Evolutionary conservation across 2,797 vertebrate genomes (phyloP).

Genomic region (Periophthalmus magnuspinnatus): DNA sequence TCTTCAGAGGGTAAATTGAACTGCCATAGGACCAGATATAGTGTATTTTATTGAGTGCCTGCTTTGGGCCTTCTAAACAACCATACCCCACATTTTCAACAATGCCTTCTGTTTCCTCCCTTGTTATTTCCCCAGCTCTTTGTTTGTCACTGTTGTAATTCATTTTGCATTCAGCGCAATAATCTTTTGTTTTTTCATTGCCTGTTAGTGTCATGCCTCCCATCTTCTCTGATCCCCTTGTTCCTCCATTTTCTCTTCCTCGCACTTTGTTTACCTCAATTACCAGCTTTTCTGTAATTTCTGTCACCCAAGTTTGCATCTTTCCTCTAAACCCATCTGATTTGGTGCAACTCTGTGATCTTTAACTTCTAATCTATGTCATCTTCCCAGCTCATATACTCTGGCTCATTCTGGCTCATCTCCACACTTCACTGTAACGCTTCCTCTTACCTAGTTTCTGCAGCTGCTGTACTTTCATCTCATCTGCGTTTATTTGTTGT

Average conservation of each 20-base stretch:
- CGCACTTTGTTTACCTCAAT: constrained; percentile 43
- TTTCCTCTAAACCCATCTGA: background rate
- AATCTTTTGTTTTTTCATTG: constrained; percentile 19
- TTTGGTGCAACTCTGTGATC: constrained; percentile 8
- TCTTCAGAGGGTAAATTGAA: background rate
- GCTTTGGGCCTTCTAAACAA: background rate
- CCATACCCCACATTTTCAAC: background rate
- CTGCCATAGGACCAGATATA: background rate
- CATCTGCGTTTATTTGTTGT: constrained; percentile 2
- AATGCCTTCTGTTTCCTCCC: background rate
- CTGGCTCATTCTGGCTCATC: background rate
- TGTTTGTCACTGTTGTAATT: constrained; percentile 23
- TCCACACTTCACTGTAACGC: constrained; percentile 26
- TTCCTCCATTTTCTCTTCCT: constrained; percentile 16
- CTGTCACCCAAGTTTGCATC: constrained; percentile 11
- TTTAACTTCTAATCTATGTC: constrained; percentile 12
- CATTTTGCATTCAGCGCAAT: constrained; percentile 25
- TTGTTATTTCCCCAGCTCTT: constrained; percentile 14
- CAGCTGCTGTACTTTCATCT: constrained; percentile 32
- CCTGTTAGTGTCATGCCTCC: constrained; percentile 16
- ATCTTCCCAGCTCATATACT: constrained; percentile 2
- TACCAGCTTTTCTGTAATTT: constrained; percentile 26
- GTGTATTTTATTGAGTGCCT: background rate
- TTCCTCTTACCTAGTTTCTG: constrained; percentile 25
- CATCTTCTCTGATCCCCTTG: constrained; percentile 6